phyloP scores from a whole-genome alignment of 2,888 invertebrate genomes.

The Caenorhabditis sp. region DNA sequence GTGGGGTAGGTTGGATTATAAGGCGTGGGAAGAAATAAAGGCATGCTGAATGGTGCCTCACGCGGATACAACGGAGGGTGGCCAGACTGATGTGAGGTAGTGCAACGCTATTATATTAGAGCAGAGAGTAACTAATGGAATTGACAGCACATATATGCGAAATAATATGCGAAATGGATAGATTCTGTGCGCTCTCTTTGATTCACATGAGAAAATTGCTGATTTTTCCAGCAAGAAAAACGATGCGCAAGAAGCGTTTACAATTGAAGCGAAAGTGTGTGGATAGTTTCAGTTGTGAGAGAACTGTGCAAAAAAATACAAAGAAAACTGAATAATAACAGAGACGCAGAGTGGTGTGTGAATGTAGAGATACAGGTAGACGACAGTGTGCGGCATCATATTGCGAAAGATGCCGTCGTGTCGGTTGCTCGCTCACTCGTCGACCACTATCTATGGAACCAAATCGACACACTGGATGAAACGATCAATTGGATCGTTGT shows the following conservation, averaged over 20 bases:
- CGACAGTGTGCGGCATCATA: not conserved
- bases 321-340: not conserved
- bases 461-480: not conserved
- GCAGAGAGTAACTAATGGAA: not conserved
- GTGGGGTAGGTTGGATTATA: not conserved
- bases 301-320: too few species aligned
- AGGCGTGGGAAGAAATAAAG: not conserved
- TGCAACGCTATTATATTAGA: not conserved
- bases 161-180: too few species aligned
- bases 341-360: not conserved
- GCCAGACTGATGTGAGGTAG: not conserved
- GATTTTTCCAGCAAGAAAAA: not conserved
- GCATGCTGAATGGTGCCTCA: not conserved
- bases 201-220: too few species aligned
- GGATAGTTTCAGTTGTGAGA: too few species aligned
- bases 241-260: too few species aligned
- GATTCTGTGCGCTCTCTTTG: too few species aligned
- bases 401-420: not conserved
- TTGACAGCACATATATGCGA: too few species aligned
- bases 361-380: not conserved
- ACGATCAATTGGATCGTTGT: conserved; percentile 11
- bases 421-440: not conserved
- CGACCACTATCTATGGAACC: not conserved
- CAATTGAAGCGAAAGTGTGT: too few species aligned
- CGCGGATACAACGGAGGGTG: not conserved